Evolutionary conservation across 2,797 vertebrate species (phyloP), one percentile per base, ranked within the genome.

Genomic region (Coregonus sp.): DNA sequence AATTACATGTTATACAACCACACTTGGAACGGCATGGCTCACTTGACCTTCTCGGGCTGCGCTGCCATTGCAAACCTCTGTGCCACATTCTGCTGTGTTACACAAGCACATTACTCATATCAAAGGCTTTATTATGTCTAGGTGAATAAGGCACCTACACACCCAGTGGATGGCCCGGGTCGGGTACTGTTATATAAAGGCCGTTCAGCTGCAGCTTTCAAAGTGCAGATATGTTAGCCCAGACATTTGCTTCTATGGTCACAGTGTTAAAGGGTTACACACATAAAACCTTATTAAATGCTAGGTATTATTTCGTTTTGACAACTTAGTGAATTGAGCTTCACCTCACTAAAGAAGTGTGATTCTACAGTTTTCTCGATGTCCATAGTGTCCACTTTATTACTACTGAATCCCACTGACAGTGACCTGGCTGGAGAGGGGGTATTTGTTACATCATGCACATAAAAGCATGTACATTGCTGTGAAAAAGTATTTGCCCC

Each of bases 121-220:
- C 56, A 20, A 59, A 4, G 16, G 56, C 80, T 93, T 94, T 79
- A 94, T 91, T 85, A 94, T 95, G 81, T 95, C 93, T 94, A 35
- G 65, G 65, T 18, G 31, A 20, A 81, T 59, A 59, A 59, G 56
- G n/a, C 56, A 59, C 7, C 56, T 18, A 59, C 56, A 59, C 56
- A 59, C 16, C 56, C 18, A n/a, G 16, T n/a, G 18, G 6, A 59
- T 59, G 54, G 54, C 7, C 40, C 7, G 7, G 7, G 40, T 9
- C 40, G 9, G 40, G 54, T n/a, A 59, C 54, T 5, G 54, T 59
- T 59, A 59, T 59, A n/a, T 59, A 59, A 59, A 59, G 16, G 15
- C 54, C 5, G 54, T 16, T 59, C 54, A 59, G 16, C 54, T 59
- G 18, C n/a, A 59, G 15, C 54, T n/a, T 16, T 59, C 54, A 7